Conservation (phyloP, 1,140 invertebrate genomes). For the Bombyx mandarina region DNA sequence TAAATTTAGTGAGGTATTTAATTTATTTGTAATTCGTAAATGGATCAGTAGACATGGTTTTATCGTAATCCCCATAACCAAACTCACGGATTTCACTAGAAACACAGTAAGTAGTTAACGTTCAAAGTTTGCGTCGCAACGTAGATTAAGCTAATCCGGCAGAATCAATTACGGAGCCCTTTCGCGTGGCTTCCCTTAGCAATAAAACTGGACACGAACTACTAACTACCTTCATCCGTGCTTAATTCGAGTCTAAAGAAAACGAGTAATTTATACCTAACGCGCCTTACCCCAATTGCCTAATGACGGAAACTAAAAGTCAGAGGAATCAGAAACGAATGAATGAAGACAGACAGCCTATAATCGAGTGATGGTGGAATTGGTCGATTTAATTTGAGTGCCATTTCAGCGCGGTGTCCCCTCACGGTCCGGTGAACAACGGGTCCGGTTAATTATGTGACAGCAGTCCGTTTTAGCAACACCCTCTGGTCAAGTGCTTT, state of each 20-base stretch:
- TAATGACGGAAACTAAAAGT: constrained; percentile 4
- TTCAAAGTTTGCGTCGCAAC: too few species aligned
- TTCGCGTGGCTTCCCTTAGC: constrained; percentile 11
- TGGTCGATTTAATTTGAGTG: constrained; percentile 24
- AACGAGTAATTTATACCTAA: constrained; percentile 35
- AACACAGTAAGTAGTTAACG: too few species aligned
- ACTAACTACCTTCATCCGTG: constrained; percentile 31
- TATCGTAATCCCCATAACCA: too few species aligned
- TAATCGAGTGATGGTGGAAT: constrained; percentile 5
- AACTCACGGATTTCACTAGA: too few species aligned
- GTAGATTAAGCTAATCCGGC: constrained; percentile 3
- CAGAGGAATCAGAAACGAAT: not conserved
- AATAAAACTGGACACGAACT: constrained; percentile 27
- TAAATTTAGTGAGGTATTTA: too few species aligned
- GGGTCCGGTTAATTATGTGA: constrained; percentile 35
- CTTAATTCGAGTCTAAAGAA: constrained; percentile 29
- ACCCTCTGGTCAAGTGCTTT: constrained; percentile 25
- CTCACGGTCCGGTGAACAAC: constrained; percentile 31
- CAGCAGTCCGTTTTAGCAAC: constrained; percentile 30
- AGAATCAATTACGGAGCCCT: constrained; percentile 19
- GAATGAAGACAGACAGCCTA: not conserved
- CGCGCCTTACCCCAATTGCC: constrained; percentile 32
- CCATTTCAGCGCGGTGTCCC: constrained; percentile 22
- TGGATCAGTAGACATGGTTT: too few species aligned
- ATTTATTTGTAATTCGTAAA: too few species aligned